These are phyloP conservation scores for Megalurothrips usitatus DNA, from an alignment of 2,888 invertebrate species.

Conservation along the genomic window DNA sequence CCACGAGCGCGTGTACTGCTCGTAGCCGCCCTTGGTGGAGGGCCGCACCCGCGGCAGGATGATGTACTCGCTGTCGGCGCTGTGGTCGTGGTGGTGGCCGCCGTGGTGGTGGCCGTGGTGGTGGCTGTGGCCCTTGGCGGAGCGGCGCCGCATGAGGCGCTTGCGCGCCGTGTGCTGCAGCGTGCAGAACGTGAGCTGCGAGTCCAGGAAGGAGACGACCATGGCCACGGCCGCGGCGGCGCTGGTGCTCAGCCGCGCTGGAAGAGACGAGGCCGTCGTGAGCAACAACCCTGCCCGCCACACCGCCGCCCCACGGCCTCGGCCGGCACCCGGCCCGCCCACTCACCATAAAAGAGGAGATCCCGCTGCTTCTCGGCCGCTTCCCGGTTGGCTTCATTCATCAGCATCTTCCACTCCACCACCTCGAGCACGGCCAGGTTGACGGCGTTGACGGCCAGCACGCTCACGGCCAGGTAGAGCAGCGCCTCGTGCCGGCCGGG, in stretches of 20 bases:
- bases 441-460: slow-evolving; percentile 41
- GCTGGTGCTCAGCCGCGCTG: slow-evolving; percentile 51
- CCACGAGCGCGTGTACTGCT: slow-evolving; percentile 52
- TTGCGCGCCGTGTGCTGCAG: slow-evolving; percentile 45
- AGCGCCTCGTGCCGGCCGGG: slow-evolving; percentile 49
- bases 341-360: slow-evolving; percentile 38
- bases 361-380: slow-evolving; percentile 35
- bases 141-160: slow-evolving; percentile 23
- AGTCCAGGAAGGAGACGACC: slow-evolving; percentile 49
- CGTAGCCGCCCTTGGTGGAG: slow-evolving; percentile 43
- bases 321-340: background rate
- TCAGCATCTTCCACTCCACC: slow-evolving; percentile 49
- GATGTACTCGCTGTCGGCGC: slow-evolving; percentile 53
- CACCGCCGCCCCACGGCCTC: background rate
- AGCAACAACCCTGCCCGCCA: no score
- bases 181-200: slow-evolving; percentile 51
- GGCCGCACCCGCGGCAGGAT: slow-evolving; percentile 44
- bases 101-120: slow-evolving; percentile 34
- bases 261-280: slow-evolving; percentile 35
- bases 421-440: slow-evolving; percentile 45
- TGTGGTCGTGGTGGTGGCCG: slow-evolving; percentile 46
- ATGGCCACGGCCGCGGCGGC: slow-evolving; percentile 48
- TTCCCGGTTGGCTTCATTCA: slow-evolving; percentile 43
- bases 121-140: slow-evolving; percentile 30
- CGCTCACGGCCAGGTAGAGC: slow-evolving; percentile 46